Conservation (phyloP, 2,113 vertebrate genomes). For the Benitochromis conjunctus region DNA sequence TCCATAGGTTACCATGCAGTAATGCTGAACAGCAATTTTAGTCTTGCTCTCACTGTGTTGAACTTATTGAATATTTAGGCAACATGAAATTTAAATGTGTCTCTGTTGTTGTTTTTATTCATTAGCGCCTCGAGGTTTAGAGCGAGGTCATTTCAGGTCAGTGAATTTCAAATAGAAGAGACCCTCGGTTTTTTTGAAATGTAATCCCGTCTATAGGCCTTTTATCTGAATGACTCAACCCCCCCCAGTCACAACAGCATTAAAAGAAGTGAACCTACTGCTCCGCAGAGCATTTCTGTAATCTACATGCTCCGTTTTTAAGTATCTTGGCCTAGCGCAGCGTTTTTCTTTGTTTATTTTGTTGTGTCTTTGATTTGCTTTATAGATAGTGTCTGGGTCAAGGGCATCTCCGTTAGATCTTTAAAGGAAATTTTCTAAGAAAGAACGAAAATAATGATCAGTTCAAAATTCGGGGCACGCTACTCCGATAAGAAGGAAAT, state of each 20-base stretch:
- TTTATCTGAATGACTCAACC: slow-evolving; percentile 4
- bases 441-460: slow-evolving; percentile 2
- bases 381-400: background rate
- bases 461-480: background rate
- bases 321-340: background rate
- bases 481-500: slow-evolving; percentile 15
- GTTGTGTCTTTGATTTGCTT: background rate
- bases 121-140: slow-evolving; percentile 8
- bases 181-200: background rate
- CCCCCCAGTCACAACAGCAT: background rate
- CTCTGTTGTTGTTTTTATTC: slow-evolving; percentile 17
- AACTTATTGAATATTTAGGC: slow-evolving; percentile 20
- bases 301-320: background rate
- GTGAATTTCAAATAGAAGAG: slow-evolving; percentile 5
- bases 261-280: background rate
- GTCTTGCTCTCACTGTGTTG: background rate
- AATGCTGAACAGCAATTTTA: slow-evolving; percentile 15
- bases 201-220: background rate
- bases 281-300: background rate
- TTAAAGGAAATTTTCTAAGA: background rate
- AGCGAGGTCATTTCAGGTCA: background rate
- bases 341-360: background rate
- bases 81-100: slow-evolving; percentile 21
- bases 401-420: slow-evolving; percentile 29
- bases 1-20: background rate